phyloP scores from a whole-genome alignment of 2,888 invertebrate genomes.

The Deilephila elpenor region DNA sequence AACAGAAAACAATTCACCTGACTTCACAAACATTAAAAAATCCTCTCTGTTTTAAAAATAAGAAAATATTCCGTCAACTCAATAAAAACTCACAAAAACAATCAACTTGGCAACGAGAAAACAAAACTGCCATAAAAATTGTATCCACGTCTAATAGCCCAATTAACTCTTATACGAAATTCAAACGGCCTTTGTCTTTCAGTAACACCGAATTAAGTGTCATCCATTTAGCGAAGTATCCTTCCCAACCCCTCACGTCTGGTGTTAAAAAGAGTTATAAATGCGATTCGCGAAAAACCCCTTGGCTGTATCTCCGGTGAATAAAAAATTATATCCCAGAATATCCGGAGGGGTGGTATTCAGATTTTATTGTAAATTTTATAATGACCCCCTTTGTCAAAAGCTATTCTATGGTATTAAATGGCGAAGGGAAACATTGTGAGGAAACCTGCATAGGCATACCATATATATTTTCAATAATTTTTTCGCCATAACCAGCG shows the following conservation, averaged over 20 bases:
- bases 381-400: neutral
- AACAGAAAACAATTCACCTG: too few relatives aligned
- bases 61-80: too few relatives aligned
- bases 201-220: constrained; percentile 15
- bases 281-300: constrained; percentile 45
- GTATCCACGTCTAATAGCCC: neutral
- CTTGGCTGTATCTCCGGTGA: constrained; percentile 11
- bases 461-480: too few relatives aligned
- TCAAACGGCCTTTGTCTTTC: neutral
- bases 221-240: neutral
- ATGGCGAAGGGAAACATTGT: too few relatives aligned
- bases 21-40: neutral
- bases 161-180: constrained; percentile 4
- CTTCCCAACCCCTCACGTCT: constrained; percentile 27
- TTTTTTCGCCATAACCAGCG: too few relatives aligned
- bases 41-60: neutral
- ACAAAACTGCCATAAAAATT: constrained; percentile 8
- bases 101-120: neutral
- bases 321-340: constrained; percentile 1
- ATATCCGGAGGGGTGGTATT: neutral
- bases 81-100: neutral
- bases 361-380: neutral
- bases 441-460: too few relatives aligned
- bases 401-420: neutral
- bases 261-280: constrained; percentile 56